Conservation (phyloP, 2,113 vertebrate species). For the Dendropsophus ebraccatus region DNA sequence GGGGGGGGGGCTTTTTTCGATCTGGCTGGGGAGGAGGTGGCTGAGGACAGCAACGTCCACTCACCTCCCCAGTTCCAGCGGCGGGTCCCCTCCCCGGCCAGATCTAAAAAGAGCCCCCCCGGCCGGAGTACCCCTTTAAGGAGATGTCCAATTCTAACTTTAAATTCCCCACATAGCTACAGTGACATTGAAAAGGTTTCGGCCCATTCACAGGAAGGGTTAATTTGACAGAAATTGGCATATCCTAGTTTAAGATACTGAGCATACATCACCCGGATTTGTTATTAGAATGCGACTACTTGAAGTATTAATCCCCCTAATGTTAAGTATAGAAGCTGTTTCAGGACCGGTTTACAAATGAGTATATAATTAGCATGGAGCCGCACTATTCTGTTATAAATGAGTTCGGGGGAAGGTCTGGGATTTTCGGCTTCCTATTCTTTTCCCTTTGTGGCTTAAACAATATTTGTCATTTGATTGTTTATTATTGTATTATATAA, state of each 20-base stretch:
- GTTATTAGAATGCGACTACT: conserved; percentile 4
- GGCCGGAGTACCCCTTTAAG: no score
- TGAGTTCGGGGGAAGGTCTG: conserved; percentile 25
- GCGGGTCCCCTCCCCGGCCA: no score
- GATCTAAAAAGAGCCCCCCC: no score
- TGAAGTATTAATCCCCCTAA: conserved; percentile 32
- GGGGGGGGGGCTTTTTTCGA: no score
- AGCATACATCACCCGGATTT: conserved; percentile 5
- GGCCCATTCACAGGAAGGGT: background rate
- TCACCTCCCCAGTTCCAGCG: no score
- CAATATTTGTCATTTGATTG: conserved; percentile 45
- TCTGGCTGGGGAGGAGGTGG: no score
- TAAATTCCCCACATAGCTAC: no score
- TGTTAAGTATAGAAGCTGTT: conserved; percentile 12
- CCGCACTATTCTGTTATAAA: conserved; percentile 23
- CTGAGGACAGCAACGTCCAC: no score
- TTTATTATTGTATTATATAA: conserved; percentile 35
- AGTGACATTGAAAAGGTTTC: no score
- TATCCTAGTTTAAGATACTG: background rate
- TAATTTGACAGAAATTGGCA: background rate
- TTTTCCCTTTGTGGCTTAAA: conserved; percentile 31
- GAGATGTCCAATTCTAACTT: no score
- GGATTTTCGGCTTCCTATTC: conserved; percentile 32
- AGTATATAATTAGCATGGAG: conserved; percentile 24
- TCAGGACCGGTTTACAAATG: conserved; percentile 35